These are phyloP conservation scores for Upupa epops DNA, from an alignment of 2,113 vertebrate genomes.

Conservation along the genomic window DNA sequence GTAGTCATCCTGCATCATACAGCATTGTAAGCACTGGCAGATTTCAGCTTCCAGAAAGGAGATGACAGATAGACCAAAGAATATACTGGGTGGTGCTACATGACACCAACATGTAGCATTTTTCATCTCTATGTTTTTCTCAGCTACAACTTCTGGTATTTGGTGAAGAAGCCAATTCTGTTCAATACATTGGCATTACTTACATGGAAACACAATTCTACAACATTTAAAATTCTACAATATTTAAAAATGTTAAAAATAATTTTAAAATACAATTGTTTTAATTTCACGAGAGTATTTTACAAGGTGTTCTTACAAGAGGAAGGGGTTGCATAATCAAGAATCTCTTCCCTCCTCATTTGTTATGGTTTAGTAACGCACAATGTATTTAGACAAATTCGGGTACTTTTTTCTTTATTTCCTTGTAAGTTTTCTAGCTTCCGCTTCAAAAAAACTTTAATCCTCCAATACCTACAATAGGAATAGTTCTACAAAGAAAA, in stretches of 20 bases:
- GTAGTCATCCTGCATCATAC: background rate
- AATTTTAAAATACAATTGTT: too few relatives aligned
- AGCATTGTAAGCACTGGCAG: background rate
- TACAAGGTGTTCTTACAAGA: background rate
- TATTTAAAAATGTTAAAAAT: too few relatives aligned
- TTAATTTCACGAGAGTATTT: too few relatives aligned
- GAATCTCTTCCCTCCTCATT: background rate
- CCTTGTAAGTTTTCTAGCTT: background rate
- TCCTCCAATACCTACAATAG: background rate
- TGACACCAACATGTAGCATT: background rate
- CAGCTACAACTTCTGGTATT: background rate
- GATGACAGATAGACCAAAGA: background rate
- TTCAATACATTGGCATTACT: background rate
- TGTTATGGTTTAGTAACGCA: background rate
- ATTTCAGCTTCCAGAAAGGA: background rate
- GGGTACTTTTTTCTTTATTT: background rate
- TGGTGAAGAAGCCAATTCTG: background rate
- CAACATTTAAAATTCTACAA: too few relatives aligned
- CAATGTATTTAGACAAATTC: background rate
- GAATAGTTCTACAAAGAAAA: background rate
- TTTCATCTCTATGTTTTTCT: background rate
- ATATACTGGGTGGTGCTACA: background rate
- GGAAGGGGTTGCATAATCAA: background rate
- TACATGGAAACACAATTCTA: background rate
- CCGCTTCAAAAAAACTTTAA: background rate